Conservation (phyloP, 2,113 vertebrate species). For the human region DNA sequence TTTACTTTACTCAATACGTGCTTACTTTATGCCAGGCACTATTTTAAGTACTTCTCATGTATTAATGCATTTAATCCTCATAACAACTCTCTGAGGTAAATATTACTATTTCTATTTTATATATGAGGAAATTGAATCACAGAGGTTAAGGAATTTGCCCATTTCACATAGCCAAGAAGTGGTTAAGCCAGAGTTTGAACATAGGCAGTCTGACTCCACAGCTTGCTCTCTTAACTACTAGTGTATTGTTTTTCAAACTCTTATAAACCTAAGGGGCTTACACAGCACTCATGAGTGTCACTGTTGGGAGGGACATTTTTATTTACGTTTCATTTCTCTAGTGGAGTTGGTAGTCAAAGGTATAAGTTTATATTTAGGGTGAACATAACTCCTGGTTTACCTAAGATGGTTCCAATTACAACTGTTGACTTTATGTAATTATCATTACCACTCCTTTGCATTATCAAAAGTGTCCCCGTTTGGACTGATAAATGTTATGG, state of each 20-base stretch:
- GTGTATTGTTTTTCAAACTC: neutral
- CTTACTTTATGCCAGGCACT: neutral
- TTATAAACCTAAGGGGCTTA: neutral
- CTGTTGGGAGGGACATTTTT: neutral
- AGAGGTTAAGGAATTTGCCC: neutral
- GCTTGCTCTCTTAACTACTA: neutral
- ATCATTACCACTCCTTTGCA: neutral
- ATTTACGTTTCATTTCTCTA: neutral
- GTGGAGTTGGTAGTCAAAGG: neutral
- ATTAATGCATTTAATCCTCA: neutral
- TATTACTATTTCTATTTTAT: neutral
- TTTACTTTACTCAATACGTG: neutral
- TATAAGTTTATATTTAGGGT: neutral
- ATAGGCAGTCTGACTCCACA: too few relatives aligned
- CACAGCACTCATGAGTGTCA: neutral
- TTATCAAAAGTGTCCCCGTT: neutral
- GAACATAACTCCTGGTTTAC: neutral
- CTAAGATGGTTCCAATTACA: neutral
- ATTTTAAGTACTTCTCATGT: neutral
- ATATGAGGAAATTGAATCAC: neutral
- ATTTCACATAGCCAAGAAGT: neutral
- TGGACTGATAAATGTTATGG: neutral
- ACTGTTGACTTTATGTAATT: neutral
- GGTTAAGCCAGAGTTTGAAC: neutral
- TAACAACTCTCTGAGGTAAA: neutral